Conservation (phyloP, 2,113 vertebrate genomes). For the Xenopus borealis region DNA sequence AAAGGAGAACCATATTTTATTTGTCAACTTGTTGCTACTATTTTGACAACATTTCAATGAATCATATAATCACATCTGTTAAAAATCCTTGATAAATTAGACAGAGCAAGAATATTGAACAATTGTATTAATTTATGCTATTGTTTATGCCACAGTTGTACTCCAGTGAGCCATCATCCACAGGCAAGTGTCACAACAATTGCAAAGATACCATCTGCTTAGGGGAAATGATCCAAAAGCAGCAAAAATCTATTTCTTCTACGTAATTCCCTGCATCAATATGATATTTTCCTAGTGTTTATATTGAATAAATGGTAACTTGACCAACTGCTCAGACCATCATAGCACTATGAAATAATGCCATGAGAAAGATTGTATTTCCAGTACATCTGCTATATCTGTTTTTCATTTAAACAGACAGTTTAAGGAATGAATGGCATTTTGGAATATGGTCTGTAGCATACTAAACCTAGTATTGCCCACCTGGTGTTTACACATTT, state of each 20-base stretch:
- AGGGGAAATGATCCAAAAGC: conserved; percentile 56
- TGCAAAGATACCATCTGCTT: conserved; percentile 69
- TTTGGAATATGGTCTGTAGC: conserved; percentile 52
- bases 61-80: conserved; percentile 69
- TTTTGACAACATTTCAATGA: conserved; percentile 75
- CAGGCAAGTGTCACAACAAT: conserved; percentile 69
- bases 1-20: conserved; percentile 65
- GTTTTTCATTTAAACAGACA: conserved; percentile 47
- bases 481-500: conserved; percentile 53
- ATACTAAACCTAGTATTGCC: conserved; percentile 37
- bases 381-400: conserved; percentile 42
- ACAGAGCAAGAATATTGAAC: conserved; percentile 60
- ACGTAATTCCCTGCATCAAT: conserved; percentile 41
- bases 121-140: conserved; percentile 59
- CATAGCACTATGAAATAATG: conserved; percentile 33
- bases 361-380: conserved; percentile 36
- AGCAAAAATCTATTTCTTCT: conserved; percentile 46
- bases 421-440: conserved; percentile 52
- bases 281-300: conserved; percentile 28
- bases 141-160: conserved; percentile 64
- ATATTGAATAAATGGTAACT: conserved; percentile 35
- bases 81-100: conserved; percentile 65
- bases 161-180: conserved; percentile 58
- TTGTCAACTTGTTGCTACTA: conserved; percentile 69
- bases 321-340: conserved; percentile 38